Percentiles rank a stretch among this genome's conserved stretches.
phyloP scores from a whole-genome alignment of 2,797 vertebrate species.

The Galago senegalensis region DNA sequence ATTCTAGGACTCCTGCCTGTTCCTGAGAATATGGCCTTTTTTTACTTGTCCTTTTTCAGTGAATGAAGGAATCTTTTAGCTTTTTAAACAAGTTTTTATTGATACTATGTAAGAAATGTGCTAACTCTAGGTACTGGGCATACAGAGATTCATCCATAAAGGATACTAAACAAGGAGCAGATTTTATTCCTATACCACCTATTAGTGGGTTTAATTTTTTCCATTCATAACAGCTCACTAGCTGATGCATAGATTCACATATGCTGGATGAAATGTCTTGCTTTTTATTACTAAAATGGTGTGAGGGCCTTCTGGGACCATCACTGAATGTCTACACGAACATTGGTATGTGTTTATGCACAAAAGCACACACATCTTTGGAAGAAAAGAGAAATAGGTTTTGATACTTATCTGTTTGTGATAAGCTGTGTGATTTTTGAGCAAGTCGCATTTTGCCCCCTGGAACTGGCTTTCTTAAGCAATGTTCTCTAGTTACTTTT shows the following conservation, averaged over 20 bases:
- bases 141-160: background rate
- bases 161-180: background rate
- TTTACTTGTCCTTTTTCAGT: constrained; percentile 26
- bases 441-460: background rate
- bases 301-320: background rate
- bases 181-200: background rate
- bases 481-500: background rate
- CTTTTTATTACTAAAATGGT: background rate
- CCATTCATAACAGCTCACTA: background rate
- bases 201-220: background rate
- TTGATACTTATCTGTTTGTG: background rate
- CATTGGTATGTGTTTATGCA: background rate
- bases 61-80: background rate
- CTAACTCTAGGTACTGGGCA: background rate
- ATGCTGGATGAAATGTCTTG: background rate
- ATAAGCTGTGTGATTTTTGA: background rate
- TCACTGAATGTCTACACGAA: background rate
- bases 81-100: constrained; percentile 12
- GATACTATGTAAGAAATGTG: background rate
- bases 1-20: background rate
- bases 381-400: background rate
- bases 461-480: constrained; percentile 6
- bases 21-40: background rate
- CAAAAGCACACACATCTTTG: constrained; percentile 38
- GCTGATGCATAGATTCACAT: background rate